Base-by-base conservation (phyloP, 2,797 vertebrate genomes). In the Rhadinocentrus ornatus region DNA sequence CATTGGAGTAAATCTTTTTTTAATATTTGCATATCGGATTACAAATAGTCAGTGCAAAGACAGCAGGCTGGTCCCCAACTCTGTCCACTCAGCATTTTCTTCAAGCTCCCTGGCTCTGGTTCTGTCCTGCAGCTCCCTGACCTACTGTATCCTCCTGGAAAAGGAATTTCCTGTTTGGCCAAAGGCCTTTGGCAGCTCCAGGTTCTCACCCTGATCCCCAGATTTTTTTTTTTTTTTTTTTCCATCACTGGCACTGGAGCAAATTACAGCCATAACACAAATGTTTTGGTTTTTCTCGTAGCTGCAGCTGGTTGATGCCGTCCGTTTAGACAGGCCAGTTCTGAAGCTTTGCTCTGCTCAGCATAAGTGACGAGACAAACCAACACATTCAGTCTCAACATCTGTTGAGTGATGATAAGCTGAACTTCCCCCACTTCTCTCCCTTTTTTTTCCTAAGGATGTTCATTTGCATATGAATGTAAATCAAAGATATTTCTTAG, bases 341-440 rank as follows among this genome's bases (percentile, higher is more conserved):
- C 62, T 35, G 79, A 59, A 74, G 78, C 81, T 84, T 82, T 75
- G 29, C 75, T 73, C 62, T 1, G 60, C 75, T 85, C 66, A 65
- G 75, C 66, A 68, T 71, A 60, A 35, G 62, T 53, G 74, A 86
- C 60, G 71, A 86, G 73, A 81, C 70, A 65, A 83, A 80, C 75
- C 79, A 57, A 75, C 83, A 79, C 67, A 70, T 87, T 81, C 80
- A 66, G 83, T 73, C 75, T 58, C 68, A 72, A 81, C 80, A 81
- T 90, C 87, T 92, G 90, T 81, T 68, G 74, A 84, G 41, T 57
- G 79, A 61, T 52, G 91, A 93, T 93, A 93, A 89, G 87, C 82
- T 73, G 62, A 86, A 84, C 77, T 77, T 71, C 64, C 71, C 61
- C 62, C 50, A 27, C 62, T 54, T 53, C 9, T 26, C 39, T 22